Conservation (phyloP, 2,888 invertebrate genomes). For the Uloborus plumipes region DNA sequence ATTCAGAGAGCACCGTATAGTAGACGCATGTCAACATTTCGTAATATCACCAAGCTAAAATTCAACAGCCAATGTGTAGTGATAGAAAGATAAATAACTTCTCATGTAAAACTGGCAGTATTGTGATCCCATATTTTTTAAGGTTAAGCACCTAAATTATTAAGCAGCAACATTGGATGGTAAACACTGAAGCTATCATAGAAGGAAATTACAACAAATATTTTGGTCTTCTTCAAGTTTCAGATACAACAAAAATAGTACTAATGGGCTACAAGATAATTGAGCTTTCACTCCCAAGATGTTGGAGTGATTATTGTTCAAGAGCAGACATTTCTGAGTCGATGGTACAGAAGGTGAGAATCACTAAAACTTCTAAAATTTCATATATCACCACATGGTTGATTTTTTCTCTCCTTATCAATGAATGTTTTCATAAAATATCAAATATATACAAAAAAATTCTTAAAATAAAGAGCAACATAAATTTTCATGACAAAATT, state of each 20-base stretch:
- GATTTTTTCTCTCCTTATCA: constrained; percentile 14
- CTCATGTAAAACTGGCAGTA: constrained; percentile 59
- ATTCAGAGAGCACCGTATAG: constrained; percentile 59
- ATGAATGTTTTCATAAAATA: constrained; percentile 58
- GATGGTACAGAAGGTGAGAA: constrained; percentile 43
- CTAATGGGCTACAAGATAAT: constrained; percentile 30
- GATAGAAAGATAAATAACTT: constrained; percentile 44
- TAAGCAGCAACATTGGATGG: constrained; percentile 42
- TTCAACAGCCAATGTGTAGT: constrained; percentile 48
- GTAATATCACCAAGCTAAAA: constrained; percentile 44
- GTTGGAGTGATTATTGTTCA: constrained; percentile 25
- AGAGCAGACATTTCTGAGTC: constrained; percentile 26
- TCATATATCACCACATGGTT: constrained; percentile 42
- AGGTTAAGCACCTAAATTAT: constrained; percentile 53
- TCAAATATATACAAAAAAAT: constrained; percentile 62
- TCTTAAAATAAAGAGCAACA: constrained; percentile 65
- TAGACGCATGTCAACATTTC: constrained; percentile 49
- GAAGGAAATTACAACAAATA: constrained; percentile 19
- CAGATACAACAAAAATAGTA: constrained; percentile 19
- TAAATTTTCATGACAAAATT: constrained; percentile 59
- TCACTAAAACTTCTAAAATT: constrained; percentile 42
- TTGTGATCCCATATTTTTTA: constrained; percentile 38
- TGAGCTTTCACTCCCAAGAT: constrained; percentile 40
- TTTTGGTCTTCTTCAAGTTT: constrained; percentile 46
- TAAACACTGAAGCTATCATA: no score